phyloP scores from a whole-genome alignment of 2,113 vertebrate species.

The Pseudorectes ferrugineus region DNA sequence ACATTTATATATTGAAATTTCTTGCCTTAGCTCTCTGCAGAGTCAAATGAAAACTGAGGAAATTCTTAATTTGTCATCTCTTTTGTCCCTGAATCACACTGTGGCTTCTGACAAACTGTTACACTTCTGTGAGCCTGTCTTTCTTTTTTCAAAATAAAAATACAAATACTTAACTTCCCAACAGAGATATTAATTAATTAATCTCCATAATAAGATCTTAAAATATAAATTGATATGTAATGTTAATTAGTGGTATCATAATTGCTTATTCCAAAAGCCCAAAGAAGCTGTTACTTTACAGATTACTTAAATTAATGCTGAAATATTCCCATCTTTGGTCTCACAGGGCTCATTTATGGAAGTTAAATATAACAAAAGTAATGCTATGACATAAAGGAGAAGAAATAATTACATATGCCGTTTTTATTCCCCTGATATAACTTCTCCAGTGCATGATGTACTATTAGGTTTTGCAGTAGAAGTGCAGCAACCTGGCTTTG shows the following conservation, averaged over 20 bases:
- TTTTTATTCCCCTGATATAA: conserved; percentile 5
- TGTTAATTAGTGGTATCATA: background rate
- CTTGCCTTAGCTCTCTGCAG: background rate
- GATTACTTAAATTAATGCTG: background rate
- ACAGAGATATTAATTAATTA: background rate
- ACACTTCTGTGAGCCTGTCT: background rate
- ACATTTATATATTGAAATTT: background rate
- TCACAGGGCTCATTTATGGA: background rate
- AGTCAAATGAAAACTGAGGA: background rate
- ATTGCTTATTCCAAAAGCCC: background rate
- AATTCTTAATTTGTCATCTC: background rate
- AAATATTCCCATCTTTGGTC: background rate
- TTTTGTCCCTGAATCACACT: background rate
- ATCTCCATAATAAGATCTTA: background rate
- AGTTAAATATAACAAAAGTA: background rate
- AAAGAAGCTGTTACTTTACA: background rate
- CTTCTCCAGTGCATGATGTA: background rate
- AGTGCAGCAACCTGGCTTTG: conserved; percentile 19
- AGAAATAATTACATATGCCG: background rate
- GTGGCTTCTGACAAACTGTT: background rate
- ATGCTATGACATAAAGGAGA: background rate
- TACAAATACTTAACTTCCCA: background rate
- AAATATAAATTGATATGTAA: background rate
- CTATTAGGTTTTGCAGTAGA: conserved; percentile 12
- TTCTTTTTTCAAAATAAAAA: background rate